Conservation (phyloP, 2,797 vertebrate genomes). For the Psittacula derbiana region DNA sequence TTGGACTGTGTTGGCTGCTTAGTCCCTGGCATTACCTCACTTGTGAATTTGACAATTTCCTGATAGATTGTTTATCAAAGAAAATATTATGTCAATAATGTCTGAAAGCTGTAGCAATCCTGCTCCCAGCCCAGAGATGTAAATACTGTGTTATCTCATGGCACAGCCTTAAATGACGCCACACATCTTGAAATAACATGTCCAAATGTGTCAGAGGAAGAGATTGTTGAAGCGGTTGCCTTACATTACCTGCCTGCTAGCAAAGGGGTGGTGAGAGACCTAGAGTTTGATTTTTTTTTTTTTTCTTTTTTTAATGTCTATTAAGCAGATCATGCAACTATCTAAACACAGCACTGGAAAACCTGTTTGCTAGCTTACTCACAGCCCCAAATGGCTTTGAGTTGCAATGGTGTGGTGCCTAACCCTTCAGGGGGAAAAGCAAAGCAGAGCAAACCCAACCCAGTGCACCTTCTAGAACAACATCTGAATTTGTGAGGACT, state of each 20-base stretch:
- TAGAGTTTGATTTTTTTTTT: constrained; percentile 17
- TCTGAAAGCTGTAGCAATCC: constrained; percentile 39
- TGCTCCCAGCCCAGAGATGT: constrained; percentile 40
- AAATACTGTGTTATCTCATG: constrained; percentile 62
- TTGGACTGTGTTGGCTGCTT: neutral
- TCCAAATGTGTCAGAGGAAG: constrained; percentile 65
- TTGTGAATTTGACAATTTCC: constrained; percentile 33
- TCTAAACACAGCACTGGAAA: constrained; percentile 56
- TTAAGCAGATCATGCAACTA: constrained; percentile 61
- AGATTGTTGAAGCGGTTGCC: constrained; percentile 51
- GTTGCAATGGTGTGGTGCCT: constrained; percentile 29
- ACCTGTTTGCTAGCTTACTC: constrained; percentile 62
- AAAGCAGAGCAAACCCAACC: constrained; percentile 40
- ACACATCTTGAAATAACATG: constrained; percentile 71
- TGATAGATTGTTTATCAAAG: constrained; percentile 48
- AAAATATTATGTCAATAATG: constrained; percentile 50
- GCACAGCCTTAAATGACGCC: constrained; percentile 61
- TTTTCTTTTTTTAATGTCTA: neutral
- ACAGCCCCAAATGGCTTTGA: constrained; percentile 31
- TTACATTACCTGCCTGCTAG: constrained; percentile 68
- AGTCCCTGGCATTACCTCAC: constrained; percentile 2
- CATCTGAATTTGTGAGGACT: constrained; percentile 38
- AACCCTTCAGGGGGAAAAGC: constrained; percentile 17
- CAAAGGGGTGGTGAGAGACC: constrained; percentile 50
- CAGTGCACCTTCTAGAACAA: constrained; percentile 61